Conservation (phyloP, 1,140 invertebrate species). For the Panagrolaimus sp. region DNA sequence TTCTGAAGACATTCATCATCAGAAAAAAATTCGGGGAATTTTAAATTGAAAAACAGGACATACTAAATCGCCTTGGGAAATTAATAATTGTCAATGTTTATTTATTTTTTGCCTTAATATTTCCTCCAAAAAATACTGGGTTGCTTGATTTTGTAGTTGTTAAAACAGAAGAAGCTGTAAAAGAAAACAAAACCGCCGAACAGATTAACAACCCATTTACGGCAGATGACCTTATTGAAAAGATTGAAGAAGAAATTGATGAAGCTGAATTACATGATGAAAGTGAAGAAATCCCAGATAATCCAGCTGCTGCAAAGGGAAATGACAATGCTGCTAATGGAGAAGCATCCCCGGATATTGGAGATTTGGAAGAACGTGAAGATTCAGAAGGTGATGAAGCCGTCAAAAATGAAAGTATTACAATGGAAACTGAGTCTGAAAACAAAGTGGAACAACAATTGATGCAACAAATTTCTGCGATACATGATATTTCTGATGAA, state of each 20-base stretch:
- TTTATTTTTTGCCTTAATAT: too few relatives aligned
- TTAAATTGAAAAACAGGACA: too few relatives aligned
- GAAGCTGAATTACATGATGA: background rate
- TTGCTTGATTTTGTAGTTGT: too few relatives aligned
- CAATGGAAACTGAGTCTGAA: background rate
- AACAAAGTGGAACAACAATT: background rate
- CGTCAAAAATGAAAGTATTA: background rate
- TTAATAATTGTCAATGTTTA: too few relatives aligned
- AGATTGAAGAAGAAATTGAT: constrained; percentile 1
- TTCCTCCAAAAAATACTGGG: too few relatives aligned
- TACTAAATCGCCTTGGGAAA: too few relatives aligned
- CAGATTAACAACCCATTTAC: background rate
- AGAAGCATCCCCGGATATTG: background rate
- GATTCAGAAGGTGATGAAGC: background rate
- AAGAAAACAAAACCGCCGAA: background rate
- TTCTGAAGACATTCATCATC: too few relatives aligned
- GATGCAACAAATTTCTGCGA: background rate
- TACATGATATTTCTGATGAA: constrained; percentile 9
- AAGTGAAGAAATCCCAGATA: too few relatives aligned
- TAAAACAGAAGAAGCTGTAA: background rate
- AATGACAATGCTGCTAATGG: background rate
- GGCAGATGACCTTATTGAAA: background rate
- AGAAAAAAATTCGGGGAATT: too few relatives aligned
- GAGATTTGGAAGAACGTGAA: constrained; percentile 11
- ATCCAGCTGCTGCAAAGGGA: background rate